Evolutionary conservation across 2,888 invertebrate genomes (phyloP), one percentile per base, ranked within the genome.

Genomic region (Lochmaea crataegi): DNA sequence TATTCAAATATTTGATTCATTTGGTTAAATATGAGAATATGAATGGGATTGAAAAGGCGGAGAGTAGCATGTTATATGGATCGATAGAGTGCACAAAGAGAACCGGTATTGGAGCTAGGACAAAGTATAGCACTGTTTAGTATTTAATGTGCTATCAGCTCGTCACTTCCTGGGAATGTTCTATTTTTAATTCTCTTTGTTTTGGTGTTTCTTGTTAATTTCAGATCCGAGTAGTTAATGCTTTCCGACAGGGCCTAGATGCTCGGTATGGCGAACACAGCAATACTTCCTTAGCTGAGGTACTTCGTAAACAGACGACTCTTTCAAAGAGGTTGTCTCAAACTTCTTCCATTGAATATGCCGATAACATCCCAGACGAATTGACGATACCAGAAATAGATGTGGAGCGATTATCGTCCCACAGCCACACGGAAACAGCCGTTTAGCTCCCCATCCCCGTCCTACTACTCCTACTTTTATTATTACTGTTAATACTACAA

Each of bases 191-290:
- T 87, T 85, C 85, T 85, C 83, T 85, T 85, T 85, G 86, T 87
- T 87, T 87, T 87, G 86, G 86, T 87, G 86, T 87, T 86, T 87
- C 85, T 86, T 86, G 85, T 86, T 85, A 83, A 87, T 91, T 91
- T 89, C 94, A 99, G 99, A 99, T 99, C 90, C 98, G 99, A 91
- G 99, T 99, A 91, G 98, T 99, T 90, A 99, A 99, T 92, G 99
- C 99, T 91, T 99, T 99, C 93, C 98, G 99, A 89, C 97, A 98
- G 93, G 98, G 98, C 89, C 93, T 98, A 90, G 98, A 98, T 90
- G 93, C 96, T 88, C 94, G 96, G 86, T 93, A 92, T 87, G 95
- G 96, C 89, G 96, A 96, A 90, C 94, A 94, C 89, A 94, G 94
- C 88, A 95, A 94, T 91, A 94, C 95, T 87, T 94, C 96, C 89